phyloP scores from a whole-genome alignment of 1,140 invertebrate genomes.

The Leguminivora glycinivorella region DNA sequence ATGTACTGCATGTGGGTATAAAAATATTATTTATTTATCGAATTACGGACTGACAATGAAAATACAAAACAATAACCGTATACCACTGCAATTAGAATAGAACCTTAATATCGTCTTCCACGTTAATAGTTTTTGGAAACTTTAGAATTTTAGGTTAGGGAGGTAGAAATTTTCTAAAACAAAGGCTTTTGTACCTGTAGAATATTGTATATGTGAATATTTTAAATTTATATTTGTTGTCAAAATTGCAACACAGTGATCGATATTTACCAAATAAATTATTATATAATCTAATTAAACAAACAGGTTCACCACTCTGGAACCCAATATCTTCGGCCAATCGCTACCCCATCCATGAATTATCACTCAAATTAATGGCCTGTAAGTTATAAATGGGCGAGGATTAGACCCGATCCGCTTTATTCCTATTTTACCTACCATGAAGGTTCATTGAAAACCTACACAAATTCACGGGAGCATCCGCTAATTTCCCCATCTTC shows the following conservation, averaged over 20 bases:
- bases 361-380: slow-evolving; percentile 78
- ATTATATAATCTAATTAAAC: slow-evolving; percentile 23
- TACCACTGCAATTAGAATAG: too few relatives aligned
- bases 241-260: not conserved
- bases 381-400: slow-evolving; percentile 77
- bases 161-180: too few relatives aligned
- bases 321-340: slow-evolving; percentile 63
- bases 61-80: too few relatives aligned
- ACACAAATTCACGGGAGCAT: slow-evolving; percentile 75
- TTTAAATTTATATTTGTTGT: not conserved
- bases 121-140: too few relatives aligned
- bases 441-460: slow-evolving; percentile 77
- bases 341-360: slow-evolving; percentile 63
- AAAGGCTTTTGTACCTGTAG: too few relatives aligned
- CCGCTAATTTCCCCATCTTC: slow-evolving; percentile 64
- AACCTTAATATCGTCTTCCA: too few relatives aligned
- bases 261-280: not conserved
- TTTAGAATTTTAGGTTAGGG: too few relatives aligned
- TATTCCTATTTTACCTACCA: slow-evolving; percentile 77
- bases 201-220: too few relatives aligned
- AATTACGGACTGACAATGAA: too few relatives aligned
- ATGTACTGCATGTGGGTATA: too few relatives aligned
- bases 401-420: slow-evolving; percentile 74
- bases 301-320: slow-evolving; percentile 2
- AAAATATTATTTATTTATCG: too few relatives aligned